Evolutionary conservation across 2,797 vertebrate species (phyloP).

Genomic region (Neoniphon sammara): DNA sequence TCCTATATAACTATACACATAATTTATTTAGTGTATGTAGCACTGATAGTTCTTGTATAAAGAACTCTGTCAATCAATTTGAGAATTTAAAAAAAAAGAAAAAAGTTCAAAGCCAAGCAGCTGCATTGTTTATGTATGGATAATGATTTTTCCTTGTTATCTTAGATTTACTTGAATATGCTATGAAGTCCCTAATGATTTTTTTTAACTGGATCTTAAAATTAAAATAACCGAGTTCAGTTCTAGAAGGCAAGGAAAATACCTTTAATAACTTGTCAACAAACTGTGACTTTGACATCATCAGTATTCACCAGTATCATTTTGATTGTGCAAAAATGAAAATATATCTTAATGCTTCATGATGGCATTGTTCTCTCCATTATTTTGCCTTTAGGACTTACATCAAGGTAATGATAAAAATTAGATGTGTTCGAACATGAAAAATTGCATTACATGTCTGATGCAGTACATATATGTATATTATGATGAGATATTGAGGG

Average conservation of each 20-base stretch:
- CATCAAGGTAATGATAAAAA: constrained; percentile 29
- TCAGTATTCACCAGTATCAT: too few species aligned
- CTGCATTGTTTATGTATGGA: too few species aligned
- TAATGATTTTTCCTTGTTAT: too few species aligned
- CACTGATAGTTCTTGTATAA: neutral
- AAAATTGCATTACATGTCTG: constrained; percentile 10
- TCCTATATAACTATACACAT: neutral
- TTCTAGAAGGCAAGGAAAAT: neutral
- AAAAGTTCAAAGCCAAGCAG: too few species aligned
- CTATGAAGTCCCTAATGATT: too few species aligned
- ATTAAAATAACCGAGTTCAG: neutral
- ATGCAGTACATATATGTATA: constrained; percentile 5
- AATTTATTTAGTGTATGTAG: neutral
- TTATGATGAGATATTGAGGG: constrained; percentile 49
- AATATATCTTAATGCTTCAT: neutral
- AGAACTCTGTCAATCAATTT: neutral
- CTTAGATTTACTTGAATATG: neutral
- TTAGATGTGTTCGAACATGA: constrained; percentile 41
- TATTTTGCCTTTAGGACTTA: constrained; percentile 10
- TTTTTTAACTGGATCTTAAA: too few species aligned
- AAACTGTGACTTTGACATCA: neutral
- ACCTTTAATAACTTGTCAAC: constrained; percentile 3
- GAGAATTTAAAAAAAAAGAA: neutral
- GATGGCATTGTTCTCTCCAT: neutral
- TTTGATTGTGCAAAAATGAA: neutral